phyloP scores from a whole-genome alignment of 2,113 vertebrate genomes.

The Isichthys henryi region DNA sequence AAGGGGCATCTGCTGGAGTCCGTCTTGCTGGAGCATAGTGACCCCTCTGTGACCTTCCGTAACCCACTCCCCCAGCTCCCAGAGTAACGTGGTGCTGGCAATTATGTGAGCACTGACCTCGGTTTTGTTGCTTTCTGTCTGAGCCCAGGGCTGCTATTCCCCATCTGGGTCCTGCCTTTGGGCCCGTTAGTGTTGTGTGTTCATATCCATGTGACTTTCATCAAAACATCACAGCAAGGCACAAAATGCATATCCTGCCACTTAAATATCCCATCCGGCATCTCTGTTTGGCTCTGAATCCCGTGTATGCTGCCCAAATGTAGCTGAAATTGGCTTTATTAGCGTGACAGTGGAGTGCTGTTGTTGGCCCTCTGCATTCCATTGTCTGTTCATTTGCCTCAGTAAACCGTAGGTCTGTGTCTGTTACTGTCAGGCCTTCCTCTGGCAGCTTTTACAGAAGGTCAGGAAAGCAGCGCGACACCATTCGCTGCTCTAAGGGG shows the following conservation, averaged over 20 bases:
- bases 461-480: neutral
- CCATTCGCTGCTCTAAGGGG: neutral
- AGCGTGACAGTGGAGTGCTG: neutral
- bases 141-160: neutral
- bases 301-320: neutral
- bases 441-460: neutral
- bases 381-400: neutral
- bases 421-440: neutral
- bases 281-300: constrained; percentile 5
- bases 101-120: neutral
- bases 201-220: neutral
- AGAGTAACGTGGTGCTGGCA: neutral
- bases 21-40: constrained; percentile 32
- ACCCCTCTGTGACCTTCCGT: constrained; percentile 35
- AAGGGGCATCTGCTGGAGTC: constrained; percentile 49
- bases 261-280: constrained; percentile 1
- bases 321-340: constrained; percentile 21
- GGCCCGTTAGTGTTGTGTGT: neutral
- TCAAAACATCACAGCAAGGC: neutral
- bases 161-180: neutral
- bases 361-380: neutral
- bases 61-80: neutral
- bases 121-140: neutral
- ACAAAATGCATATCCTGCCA: neutral
- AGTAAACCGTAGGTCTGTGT: neutral